These are phyloP conservation scores for Drosophila sordidula DNA, from an alignment of 2,888 invertebrate species.

Conservation along the genomic window DNA sequence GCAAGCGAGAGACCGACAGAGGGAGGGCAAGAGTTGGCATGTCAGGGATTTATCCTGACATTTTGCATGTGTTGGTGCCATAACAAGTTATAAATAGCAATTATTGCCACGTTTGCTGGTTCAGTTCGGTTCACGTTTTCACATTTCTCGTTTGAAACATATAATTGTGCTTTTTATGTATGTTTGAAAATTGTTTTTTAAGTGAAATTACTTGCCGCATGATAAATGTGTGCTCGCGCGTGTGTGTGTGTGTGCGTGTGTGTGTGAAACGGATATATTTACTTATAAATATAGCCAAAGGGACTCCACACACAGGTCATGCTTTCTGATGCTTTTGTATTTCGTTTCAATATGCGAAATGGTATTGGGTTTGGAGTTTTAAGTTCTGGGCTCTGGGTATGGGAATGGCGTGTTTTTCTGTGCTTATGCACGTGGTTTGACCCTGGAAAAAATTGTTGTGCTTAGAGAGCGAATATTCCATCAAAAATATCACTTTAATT, in stretches of 20 bases:
- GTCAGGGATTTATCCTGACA: constrained; percentile 53
- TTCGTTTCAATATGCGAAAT: constrained; percentile 20
- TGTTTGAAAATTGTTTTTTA: constrained; percentile 77
- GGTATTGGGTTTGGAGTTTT: constrained; percentile 1
- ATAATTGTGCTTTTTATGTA: constrained; percentile 75
- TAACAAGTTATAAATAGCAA: constrained; percentile 80
- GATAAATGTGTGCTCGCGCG: constrained; percentile 35
- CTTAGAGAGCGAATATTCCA: background rate
- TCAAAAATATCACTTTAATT: too few species aligned
- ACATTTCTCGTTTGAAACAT: constrained; percentile 71
- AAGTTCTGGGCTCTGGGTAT: background rate
- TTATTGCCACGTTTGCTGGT: constrained; percentile 63
- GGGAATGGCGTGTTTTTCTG: constrained; percentile 45
- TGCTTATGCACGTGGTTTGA: constrained; percentile 50
- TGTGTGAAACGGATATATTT: constrained; percentile 43
- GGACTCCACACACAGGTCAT: constrained; percentile 59
- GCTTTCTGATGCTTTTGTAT: constrained; percentile 23
- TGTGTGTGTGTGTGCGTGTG: constrained; percentile 12
- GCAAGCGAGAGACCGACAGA: background rate
- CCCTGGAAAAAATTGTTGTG: background rate
- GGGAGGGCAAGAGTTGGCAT: background rate
- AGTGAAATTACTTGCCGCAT: constrained; percentile 70
- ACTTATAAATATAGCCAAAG: constrained; percentile 30
- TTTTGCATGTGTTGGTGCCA: constrained; percentile 74
- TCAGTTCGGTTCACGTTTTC: constrained; percentile 7